Evolutionary conservation across 2,113 vertebrate genomes (phyloP).

Genomic region (Meriones unguiculatus): DNA sequence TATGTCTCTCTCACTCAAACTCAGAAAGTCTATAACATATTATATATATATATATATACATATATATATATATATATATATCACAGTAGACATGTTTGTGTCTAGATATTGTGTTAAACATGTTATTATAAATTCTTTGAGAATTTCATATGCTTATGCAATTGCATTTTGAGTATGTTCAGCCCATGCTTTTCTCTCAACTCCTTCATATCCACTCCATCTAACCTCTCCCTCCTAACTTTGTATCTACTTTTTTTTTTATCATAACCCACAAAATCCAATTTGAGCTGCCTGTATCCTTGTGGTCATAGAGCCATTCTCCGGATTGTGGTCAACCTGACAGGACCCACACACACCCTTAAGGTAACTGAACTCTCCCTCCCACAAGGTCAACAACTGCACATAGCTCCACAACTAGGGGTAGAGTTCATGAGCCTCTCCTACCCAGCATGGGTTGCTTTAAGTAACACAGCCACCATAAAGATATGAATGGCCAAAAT

Average conservation of each 20-base stretch:
- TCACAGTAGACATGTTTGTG: too few species aligned
- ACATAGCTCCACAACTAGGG: not conserved
- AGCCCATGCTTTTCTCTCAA: not conserved
- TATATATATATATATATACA: not conserved
- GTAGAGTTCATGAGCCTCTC: not conserved
- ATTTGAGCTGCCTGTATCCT: not conserved
- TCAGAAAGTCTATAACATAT: not conserved
- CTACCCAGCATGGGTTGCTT: not conserved
- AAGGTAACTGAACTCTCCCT: not conserved
- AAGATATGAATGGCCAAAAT: not conserved
- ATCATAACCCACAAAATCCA: not conserved
- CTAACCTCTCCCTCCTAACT: not conserved
- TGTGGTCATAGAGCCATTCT: not conserved
- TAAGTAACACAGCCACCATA: not conserved
- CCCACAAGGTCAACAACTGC: not conserved
- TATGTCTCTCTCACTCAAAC: not conserved
- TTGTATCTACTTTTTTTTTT: not conserved
- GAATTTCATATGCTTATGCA: not conserved
- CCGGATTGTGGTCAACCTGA: not conserved
- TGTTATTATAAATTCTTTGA: not conserved
- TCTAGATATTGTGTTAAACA: not conserved
- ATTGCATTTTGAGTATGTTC: not conserved
- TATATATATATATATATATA: too few species aligned
- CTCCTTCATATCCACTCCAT: not conserved
- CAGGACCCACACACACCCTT: not conserved